These are phyloP conservation scores for Schrankia costaestrigalis DNA, from an alignment of 2,888 invertebrate species.

Conservation along the genomic window DNA sequence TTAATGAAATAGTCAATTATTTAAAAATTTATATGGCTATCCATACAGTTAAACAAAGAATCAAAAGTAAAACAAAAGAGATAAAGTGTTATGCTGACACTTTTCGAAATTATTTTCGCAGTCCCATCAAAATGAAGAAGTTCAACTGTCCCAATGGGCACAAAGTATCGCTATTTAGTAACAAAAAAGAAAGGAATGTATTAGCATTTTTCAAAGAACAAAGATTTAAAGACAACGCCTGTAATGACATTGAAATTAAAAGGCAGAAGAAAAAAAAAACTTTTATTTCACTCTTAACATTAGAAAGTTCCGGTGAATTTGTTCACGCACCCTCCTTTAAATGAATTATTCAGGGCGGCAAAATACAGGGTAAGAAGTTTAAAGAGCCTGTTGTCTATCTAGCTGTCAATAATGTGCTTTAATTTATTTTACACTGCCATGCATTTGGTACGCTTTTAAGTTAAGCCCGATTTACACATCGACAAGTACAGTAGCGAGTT, in stretches of 20 bases:
- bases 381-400: conserved; percentile 53
- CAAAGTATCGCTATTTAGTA: conserved; percentile 1
- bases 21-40: too few relatives aligned
- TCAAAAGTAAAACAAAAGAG: too few relatives aligned
- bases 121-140: too few relatives aligned
- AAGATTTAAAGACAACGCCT: conserved; percentile 28
- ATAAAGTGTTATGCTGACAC: too few relatives aligned
- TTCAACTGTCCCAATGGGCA: too few relatives aligned
- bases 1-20: too few relatives aligned
- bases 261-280: conserved; percentile 30
- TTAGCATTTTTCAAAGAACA: conserved; percentile 16
- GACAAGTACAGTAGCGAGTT: too few relatives aligned
- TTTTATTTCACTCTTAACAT: conserved; percentile 45
- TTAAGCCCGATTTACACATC: too few relatives aligned
- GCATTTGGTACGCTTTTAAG: conserved; percentile 22
- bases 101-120: too few relatives aligned
- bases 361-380: conserved; percentile 52
- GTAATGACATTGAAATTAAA: conserved; percentile 47
- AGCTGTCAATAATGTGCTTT: conserved; percentile 60
- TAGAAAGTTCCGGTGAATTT: conserved; percentile 48
- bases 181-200: conserved; percentile 5
- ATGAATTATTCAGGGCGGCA: conserved; percentile 60
- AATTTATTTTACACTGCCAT: conserved; percentile 46
- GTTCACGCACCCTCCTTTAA: conserved; percentile 55
- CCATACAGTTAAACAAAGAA: too few relatives aligned